Conservation (phyloP, 2,113 vertebrate species). For the Callaeas wilsoni region DNA sequence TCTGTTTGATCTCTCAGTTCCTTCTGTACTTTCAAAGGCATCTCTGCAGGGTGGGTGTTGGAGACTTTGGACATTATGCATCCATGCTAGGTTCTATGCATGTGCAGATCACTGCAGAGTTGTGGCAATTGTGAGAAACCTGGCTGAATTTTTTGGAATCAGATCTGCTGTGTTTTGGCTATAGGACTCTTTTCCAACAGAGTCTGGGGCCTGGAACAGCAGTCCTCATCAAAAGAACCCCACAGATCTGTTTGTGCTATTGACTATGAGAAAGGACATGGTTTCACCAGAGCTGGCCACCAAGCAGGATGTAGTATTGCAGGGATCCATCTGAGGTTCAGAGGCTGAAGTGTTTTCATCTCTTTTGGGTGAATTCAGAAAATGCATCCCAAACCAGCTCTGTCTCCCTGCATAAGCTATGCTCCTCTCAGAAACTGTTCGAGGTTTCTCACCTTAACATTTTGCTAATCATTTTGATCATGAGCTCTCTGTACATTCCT, state of each 20-base stretch:
- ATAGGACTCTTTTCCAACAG: background rate
- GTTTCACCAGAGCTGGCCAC: background rate
- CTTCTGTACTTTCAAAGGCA: background rate
- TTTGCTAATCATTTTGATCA: background rate
- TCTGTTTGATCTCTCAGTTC: background rate
- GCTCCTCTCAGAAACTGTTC: background rate
- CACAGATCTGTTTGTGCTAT: background rate
- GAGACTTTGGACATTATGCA: background rate
- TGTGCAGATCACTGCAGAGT: too few species aligned
- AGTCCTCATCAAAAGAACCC: accelerated
- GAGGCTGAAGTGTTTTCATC: background rate
- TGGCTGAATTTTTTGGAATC: background rate
- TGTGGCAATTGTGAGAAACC: background rate
- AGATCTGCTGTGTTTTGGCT: background rate
- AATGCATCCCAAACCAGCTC: background rate
- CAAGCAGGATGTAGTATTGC: background rate
- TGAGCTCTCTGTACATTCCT: background rate
- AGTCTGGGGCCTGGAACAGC: background rate
- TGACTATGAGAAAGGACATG: background rate
- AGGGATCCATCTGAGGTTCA: background rate
- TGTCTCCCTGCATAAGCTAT: background rate
- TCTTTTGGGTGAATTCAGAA: background rate
- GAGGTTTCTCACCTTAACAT: background rate
- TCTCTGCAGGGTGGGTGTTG: background rate
- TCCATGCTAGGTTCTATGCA: background rate